These are phyloP conservation scores for Drosophila ambigua DNA, from an alignment of 1,140 invertebrate species.

Conservation along the genomic window DNA sequence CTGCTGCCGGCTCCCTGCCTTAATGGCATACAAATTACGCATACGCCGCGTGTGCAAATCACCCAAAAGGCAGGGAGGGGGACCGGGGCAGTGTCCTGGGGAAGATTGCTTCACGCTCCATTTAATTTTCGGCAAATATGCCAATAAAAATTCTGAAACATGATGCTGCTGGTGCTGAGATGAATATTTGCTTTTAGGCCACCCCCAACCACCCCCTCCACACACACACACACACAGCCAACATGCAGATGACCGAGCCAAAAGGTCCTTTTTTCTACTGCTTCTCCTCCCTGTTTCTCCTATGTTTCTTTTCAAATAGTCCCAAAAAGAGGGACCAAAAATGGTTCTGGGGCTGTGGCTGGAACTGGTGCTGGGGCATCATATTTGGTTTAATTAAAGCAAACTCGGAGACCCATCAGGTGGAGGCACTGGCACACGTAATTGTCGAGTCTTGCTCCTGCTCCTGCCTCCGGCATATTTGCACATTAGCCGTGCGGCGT, in stretches of 20 bases:
- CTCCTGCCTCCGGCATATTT: too few species aligned
- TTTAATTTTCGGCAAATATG: conserved; percentile 79
- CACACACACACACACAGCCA: too few species aligned
- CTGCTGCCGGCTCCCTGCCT: not conserved
- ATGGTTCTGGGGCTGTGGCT: conserved; percentile 17
- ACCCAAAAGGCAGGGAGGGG: conserved; percentile 13
- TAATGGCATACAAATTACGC: conserved; percentile 70
- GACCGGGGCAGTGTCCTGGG: not conserved
- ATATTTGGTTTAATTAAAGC: conserved; percentile 75
- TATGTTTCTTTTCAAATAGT: conserved; percentile 52
- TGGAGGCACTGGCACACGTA: conserved; percentile 20
- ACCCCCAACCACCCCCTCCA: conserved; percentile 2
- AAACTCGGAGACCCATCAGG: conserved; percentile 39
- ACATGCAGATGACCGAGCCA: conserved; percentile 3
- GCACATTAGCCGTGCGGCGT: conserved; percentile 30
- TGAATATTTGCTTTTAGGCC: conserved; percentile 62
- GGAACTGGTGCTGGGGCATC: conserved; percentile 7
- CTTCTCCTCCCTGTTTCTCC: conserved; percentile 9
- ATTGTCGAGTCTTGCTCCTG: too few species aligned
- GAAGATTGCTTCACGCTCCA: conserved; percentile 66
- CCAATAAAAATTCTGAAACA: conserved; percentile 76
- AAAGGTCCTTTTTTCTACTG: conserved; percentile 32
- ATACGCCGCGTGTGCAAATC: conserved; percentile 61
- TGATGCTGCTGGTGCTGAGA: conserved; percentile 55
- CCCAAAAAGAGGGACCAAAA: conserved; percentile 17